Conservation (phyloP, 2,113 vertebrate genomes). For the Dipodomys ordii region DNA sequence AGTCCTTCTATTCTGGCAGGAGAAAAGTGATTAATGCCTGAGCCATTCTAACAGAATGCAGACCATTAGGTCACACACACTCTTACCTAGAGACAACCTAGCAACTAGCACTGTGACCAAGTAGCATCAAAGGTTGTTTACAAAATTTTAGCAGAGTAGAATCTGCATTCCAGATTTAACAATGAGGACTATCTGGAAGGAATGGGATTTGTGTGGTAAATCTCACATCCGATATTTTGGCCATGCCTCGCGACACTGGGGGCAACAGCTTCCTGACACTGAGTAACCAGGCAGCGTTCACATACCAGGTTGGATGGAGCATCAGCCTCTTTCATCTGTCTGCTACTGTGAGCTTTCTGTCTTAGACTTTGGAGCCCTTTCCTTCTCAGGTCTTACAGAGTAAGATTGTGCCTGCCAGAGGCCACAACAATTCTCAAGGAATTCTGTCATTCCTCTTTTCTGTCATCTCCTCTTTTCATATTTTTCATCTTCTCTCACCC, state of each 20-base stretch:
- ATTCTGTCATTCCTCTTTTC: background rate
- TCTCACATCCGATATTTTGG: background rate
- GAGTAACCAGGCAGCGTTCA: background rate
- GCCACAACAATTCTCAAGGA: rapidly evolving
- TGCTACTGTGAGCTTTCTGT: background rate
- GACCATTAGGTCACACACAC: background rate
- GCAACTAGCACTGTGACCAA: background rate
- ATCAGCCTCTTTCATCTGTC: background rate
- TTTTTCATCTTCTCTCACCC: background rate
- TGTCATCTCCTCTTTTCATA: no score
- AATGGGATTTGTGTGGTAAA: no score
- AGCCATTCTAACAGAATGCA: background rate
- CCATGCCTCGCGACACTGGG: no score
- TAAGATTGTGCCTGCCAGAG: background rate
- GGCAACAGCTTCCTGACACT: background rate
- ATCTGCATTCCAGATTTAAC: background rate
- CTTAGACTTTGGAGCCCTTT: background rate
- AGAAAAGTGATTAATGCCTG: rapidly evolving
- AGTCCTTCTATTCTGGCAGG: background rate
- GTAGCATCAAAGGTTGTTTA: rapidly evolving
- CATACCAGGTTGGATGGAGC: background rate
- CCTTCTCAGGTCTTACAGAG: background rate
- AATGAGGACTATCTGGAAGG: background rate
- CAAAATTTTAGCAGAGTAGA: background rate
- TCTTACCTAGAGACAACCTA: background rate